Conservation (phyloP, 1,140 invertebrate genomes). For the Odontomachus brunneus region DNA sequence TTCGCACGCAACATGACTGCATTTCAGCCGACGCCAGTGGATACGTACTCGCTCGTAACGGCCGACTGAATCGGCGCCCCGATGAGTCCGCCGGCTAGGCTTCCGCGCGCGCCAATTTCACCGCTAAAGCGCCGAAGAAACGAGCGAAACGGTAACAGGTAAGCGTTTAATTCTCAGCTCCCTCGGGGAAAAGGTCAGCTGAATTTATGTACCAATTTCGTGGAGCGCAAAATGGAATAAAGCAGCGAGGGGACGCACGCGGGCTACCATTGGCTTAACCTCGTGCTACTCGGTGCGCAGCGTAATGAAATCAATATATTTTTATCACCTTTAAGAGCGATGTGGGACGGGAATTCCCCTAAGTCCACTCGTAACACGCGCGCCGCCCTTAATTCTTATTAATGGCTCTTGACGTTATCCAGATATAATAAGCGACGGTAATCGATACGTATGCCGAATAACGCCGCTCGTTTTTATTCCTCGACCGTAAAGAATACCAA, state of each 20-base stretch:
- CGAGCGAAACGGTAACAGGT: slow-evolving; percentile 27
- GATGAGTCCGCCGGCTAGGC: background rate
- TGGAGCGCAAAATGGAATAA: slow-evolving; percentile 33
- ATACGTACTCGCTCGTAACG: slow-evolving; percentile 9
- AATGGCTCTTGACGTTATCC: slow-evolving; percentile 5
- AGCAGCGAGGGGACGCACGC: background rate
- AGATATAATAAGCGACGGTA: slow-evolving; percentile 12
- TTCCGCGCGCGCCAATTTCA: background rate
- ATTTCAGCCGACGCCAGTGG: slow-evolving; percentile 14
- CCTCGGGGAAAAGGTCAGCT: background rate
- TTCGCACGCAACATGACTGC: slow-evolving; percentile 9
- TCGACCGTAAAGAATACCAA: background rate
- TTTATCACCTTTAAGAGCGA: slow-evolving; percentile 5
- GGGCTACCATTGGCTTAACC: slow-evolving; percentile 29
- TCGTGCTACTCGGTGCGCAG: background rate
- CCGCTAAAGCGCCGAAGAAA: background rate
- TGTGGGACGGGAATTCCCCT: background rate
- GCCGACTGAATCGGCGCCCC: slow-evolving; percentile 2
- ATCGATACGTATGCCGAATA: background rate
- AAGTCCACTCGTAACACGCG: slow-evolving; percentile 1
- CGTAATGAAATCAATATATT: slow-evolving; percentile 51
- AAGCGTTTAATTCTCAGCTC: slow-evolving; percentile 30
- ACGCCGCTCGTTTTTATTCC: slow-evolving; percentile 8
- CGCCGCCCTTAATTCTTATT: slow-evolving; percentile 14
- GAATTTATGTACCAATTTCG: slow-evolving; percentile 54